Evolutionary conservation across 2,113 vertebrate species (phyloP).

Genomic region (Rhadina sibilatrix): DNA sequence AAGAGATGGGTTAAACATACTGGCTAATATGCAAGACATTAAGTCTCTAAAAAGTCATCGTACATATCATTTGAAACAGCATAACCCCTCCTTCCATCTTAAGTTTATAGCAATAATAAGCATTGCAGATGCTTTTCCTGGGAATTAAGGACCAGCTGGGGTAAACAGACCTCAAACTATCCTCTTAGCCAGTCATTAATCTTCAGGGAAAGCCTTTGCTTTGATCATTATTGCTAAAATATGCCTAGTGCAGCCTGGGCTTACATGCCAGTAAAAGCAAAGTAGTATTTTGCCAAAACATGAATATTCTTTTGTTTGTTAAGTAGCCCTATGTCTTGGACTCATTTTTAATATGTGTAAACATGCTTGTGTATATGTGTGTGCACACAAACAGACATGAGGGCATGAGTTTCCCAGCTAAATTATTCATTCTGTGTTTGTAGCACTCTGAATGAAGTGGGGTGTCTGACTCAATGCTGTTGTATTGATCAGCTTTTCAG

Average conservation of each 20-base stretch:
- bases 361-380: background rate
- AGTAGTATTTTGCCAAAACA: slow-evolving; percentile 56
- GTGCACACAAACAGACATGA: background rate
- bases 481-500: background rate
- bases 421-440: background rate
- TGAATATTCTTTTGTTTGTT: slow-evolving; percentile 48
- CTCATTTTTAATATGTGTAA: slow-evolving; percentile 26
- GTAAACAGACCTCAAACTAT: slow-evolving; percentile 70
- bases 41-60: slow-evolving; percentile 37
- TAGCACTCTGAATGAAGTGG: background rate
- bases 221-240: slow-evolving; percentile 71
- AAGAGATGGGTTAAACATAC: slow-evolving; percentile 47
- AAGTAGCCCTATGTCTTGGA: slow-evolving; percentile 2
- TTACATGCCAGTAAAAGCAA: slow-evolving; percentile 50
- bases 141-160: slow-evolving; percentile 66
- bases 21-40: slow-evolving; percentile 35
- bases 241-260: slow-evolving; percentile 33
- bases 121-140: slow-evolving; percentile 63
- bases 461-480: background rate
- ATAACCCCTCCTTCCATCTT: slow-evolving; percentile 27
- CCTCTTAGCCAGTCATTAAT: slow-evolving; percentile 68
- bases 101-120: slow-evolving; percentile 62
- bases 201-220: slow-evolving; percentile 64
- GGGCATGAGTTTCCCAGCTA: background rate
- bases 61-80: slow-evolving; percentile 13